Conservation (phyloP, 1,140 invertebrate genomes). For the Ceratosolen fusciceps region DNA sequence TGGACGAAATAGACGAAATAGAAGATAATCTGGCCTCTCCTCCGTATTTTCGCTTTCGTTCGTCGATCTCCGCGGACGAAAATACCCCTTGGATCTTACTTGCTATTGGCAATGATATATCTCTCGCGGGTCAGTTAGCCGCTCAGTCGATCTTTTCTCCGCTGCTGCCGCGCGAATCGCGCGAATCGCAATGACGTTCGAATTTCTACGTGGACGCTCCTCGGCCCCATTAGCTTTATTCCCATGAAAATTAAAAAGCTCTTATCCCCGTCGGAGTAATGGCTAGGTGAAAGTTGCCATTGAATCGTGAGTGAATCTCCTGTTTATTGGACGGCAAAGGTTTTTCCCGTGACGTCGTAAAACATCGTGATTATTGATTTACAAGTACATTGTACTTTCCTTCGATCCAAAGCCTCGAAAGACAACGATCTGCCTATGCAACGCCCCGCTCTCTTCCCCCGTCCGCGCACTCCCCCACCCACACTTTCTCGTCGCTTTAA, state of each 20-base stretch:
- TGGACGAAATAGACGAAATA: no score
- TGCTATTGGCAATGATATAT: not conserved
- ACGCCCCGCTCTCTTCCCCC: no score
- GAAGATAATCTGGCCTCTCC: no score
- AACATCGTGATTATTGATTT: not conserved
- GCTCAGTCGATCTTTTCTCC: not conserved
- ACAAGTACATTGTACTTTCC: not conserved
- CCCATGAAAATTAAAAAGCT: not conserved
- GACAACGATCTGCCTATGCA: no score
- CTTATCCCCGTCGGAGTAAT: not conserved
- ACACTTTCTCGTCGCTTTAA: no score
- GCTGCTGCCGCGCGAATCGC: no score
- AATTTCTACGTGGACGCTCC: not conserved
- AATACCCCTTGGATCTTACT: no score
- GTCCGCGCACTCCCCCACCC: no score
- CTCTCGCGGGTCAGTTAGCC: no score
- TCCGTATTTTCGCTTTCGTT: no score
- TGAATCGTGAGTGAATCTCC: not conserved
- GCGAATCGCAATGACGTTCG: no score
- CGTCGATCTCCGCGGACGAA: conserved; percentile 25
- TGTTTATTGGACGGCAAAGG: not conserved
- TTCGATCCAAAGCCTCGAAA: not conserved
- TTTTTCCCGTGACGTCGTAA: not conserved
- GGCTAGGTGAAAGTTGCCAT: conserved; percentile 1
- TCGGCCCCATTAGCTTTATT: not conserved